Evolutionary conservation across 1,140 invertebrate species (phyloP).

Genomic region (Maconellicoccus hirsutus): DNA sequence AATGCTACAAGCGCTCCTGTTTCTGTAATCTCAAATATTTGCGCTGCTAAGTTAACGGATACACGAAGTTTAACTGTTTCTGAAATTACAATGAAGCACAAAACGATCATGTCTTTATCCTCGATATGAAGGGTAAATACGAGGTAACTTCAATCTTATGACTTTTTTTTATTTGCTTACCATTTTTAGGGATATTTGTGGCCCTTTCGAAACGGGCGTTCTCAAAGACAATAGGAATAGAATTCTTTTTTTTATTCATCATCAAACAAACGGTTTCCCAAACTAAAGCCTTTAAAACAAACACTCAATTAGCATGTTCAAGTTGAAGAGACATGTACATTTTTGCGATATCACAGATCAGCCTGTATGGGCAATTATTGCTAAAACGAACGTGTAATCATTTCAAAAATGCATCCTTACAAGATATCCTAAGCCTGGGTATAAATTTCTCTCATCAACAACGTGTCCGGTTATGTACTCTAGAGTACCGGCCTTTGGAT

Average conservation of each 20-base stretch:
- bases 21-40: constrained; percentile 77
- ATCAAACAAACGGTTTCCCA: constrained; percentile 83
- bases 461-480: constrained; percentile 71
- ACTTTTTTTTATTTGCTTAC: constrained; percentile 31
- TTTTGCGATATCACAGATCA: too few species aligned
- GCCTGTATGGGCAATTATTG: too few species aligned
- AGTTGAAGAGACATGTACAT: too few species aligned
- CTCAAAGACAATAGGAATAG: constrained; percentile 72
- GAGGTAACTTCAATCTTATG: too few species aligned
- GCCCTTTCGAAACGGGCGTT: constrained; percentile 73
- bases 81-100: too few species aligned
- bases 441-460: constrained; percentile 75
- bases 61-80: neutral
- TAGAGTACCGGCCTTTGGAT: constrained; percentile 46
- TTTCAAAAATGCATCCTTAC: too few species aligned
- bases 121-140: too few species aligned
- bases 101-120: too few species aligned
- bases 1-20: constrained; percentile 63
- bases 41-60: constrained; percentile 58
- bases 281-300: constrained; percentile 43
- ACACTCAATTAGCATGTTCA: too few species aligned
- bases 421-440: constrained; percentile 81
- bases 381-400: too few species aligned
- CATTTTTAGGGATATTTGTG: constrained; percentile 60
- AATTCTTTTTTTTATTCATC: constrained; percentile 52